phyloP scores from a whole-genome alignment of 2,113 vertebrate genomes.

The Rhinoderma darwinii region DNA sequence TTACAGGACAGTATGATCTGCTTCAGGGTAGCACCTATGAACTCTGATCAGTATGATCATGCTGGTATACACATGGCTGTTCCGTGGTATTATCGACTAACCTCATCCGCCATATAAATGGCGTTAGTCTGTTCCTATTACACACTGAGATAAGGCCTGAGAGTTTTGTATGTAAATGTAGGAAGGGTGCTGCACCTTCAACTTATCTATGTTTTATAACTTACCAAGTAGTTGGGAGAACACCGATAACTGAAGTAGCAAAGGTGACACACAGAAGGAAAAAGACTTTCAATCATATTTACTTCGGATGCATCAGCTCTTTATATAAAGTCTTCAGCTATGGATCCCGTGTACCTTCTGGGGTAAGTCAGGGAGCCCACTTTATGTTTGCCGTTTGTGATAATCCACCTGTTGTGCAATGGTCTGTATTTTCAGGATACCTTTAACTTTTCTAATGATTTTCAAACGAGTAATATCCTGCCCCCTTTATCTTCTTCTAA shows the following conservation, averaged over 20 bases:
- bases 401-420: not conserved
- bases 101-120: not conserved
- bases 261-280: not conserved
- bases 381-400: not conserved
- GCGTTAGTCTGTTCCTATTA: not conserved
- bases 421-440: not conserved
- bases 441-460: no score
- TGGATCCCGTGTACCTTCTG: not conserved
- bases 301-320: not conserved
- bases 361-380: conserved; percentile 17
- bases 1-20: not conserved
- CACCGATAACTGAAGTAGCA: conserved; percentile 28
- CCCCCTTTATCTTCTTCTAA: no score
- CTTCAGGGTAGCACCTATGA: not conserved
- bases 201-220: conserved; percentile 8
- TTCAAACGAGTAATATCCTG: no score
- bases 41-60: not conserved
- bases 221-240: conserved; percentile 13
- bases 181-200: not conserved
- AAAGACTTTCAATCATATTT: not conserved
- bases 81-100: not conserved
- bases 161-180: not conserved
- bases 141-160: not conserved
- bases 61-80: not conserved
- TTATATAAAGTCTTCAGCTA: not conserved